phyloP scores from a whole-genome alignment of 2,113 vertebrate species.

The Dendrocopos noguchii region DNA sequence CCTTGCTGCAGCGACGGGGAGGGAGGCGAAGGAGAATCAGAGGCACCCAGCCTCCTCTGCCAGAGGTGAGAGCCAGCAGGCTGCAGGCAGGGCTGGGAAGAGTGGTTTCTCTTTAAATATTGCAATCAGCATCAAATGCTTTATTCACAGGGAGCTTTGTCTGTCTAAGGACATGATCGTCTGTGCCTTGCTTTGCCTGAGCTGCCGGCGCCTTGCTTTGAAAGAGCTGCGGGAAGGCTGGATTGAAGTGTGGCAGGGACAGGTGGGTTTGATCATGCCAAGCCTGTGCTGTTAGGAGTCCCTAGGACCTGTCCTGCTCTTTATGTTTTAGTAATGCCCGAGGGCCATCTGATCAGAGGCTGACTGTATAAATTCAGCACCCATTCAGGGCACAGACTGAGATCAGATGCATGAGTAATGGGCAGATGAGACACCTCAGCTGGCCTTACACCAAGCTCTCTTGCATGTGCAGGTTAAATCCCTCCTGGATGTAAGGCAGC shows the following conservation, averaged over 20 bases:
- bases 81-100: not conserved
- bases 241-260: not conserved
- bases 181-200: not conserved
- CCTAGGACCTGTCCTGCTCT: not conserved
- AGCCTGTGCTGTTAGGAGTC: not conserved
- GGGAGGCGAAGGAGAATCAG: not conserved
- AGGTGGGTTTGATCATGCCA: slow-evolving; percentile 25
- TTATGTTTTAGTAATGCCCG: not conserved
- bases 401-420: not conserved
- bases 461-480: fast-evolving
- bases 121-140: not conserved
- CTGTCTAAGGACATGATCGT: not conserved
- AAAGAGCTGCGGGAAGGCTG: slow-evolving; percentile 45
- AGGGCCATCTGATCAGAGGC: not conserved
- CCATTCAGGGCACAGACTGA: not conserved
- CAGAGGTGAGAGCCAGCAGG: not conserved
- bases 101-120: not conserved
- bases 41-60: not conserved
- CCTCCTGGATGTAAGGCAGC: not conserved
- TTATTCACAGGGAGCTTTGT: not conserved
- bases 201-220: not conserved
- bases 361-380: not conserved
- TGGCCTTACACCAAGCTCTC: not conserved
- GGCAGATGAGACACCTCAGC: not conserved
- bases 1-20: not conserved